These are phyloP conservation scores for Heterotilapia buettikoferi DNA, from an alignment of 2,113 vertebrate species.

Conservation along the genomic window DNA sequence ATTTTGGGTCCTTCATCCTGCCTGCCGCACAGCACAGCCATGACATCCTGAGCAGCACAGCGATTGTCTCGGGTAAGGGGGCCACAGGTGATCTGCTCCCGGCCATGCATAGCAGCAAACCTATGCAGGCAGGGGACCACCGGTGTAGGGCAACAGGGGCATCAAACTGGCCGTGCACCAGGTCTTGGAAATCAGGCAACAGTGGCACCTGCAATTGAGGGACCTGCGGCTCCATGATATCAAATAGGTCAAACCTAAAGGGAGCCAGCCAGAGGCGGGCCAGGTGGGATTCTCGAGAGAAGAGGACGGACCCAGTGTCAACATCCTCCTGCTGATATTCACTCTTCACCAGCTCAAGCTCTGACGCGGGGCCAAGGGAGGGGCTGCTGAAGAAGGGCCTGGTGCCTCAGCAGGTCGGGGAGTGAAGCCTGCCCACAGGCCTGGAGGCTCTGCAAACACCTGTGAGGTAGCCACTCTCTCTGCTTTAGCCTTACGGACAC, in stretches of 20 bases:
- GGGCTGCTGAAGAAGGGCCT: too few species aligned
- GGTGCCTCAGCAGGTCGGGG: too few species aligned
- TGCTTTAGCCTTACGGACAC: rapidly evolving
- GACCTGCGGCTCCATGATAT: neutral
- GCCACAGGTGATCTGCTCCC: neutral
- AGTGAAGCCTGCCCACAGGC: too few species aligned
- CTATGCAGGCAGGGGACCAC: neutral
- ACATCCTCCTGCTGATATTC: neutral
- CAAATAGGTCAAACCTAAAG: neutral
- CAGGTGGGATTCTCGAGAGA: neutral
- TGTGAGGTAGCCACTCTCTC: neutral
- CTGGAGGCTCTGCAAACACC: neutral
- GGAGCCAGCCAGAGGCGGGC: neutral
- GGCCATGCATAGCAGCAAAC: rapidly evolving
- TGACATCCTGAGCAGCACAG: neutral
- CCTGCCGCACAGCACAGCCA: neutral
- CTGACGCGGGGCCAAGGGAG: rapidly evolving
- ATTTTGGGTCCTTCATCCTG: neutral
- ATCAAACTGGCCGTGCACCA: rapidly evolving
- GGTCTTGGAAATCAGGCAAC: neutral
- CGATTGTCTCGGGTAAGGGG: neutral
- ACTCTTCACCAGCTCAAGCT: neutral
- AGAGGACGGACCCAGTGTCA: neutral
- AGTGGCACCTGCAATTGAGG: neutral
- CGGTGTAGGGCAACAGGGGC: neutral